Base-by-base conservation (phyloP, 1,140 invertebrate genomes). In the Drosophila asahinai region DNA sequence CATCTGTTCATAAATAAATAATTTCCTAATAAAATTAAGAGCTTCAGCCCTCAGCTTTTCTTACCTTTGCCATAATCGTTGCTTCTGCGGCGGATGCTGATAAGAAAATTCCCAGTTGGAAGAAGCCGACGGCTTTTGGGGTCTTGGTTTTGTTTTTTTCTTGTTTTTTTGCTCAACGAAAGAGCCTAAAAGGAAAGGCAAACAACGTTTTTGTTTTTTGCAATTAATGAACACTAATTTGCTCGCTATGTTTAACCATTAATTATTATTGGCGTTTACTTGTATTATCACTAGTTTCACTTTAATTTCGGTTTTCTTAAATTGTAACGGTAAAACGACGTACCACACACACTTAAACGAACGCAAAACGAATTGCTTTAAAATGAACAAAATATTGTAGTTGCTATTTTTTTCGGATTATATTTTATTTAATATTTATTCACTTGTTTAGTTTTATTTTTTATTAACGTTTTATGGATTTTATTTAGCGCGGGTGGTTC, bases 1-100 rank as follows among this genome's bases (percentile, higher is more conserved):
- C 64, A 38, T 60, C 47, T 67, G 62, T 64, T 57, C 60, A 64
- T 84, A 75, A 89, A 87, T 87, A 89, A 90, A 80, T 87, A 87
- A 86, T 81, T 83, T 89, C 58, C 54, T 75, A 84, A 87, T 89
- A 81, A 89, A 81, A 84, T 89, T 81, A 90, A 84, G 68, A 84
- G 83, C 82, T 38, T 74, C 12, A 36, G 48, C 62, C 30, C 61
- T 48, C 42, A 40, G 48, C 45, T 45, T 47, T 27, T 58, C 62
- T 65, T 89, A 89, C 84, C 84, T 89, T 89, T 63, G 84, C 78
- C 84, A 89, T 87, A 81, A 80, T 80, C 58, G 58, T 48, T 61
- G 40, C 40, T 55, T 42, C n/a, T 52, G 43, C 19, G 36, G 40
- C 19, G 4, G 59, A 25, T 67, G 54, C 42, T 57, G 64, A 66